These are phyloP conservation scores for Enteromius fasciolatus DNA, from an alignment of 2,797 vertebrate genomes.

Conservation along the genomic window DNA sequence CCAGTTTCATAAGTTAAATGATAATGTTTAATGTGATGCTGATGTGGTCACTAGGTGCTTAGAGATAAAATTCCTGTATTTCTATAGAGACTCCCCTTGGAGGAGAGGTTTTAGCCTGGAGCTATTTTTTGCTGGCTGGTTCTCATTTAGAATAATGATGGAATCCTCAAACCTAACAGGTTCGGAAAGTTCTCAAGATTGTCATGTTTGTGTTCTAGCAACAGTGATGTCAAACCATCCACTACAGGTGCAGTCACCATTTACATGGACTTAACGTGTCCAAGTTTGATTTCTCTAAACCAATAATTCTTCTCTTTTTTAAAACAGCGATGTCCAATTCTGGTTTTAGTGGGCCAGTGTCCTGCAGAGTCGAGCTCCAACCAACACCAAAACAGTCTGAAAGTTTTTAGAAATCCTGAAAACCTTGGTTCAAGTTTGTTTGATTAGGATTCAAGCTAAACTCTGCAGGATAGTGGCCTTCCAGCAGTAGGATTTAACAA, in stretches of 20 bases:
- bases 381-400: not conserved
- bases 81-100: slow-evolving; percentile 26
- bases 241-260: not conserved
- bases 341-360: not conserved
- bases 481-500: not conserved
- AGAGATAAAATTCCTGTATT: not conserved
- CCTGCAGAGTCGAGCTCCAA: not conserved
- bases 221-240: slow-evolving; percentile 10
- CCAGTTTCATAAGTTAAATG: not conserved
- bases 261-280: not conserved
- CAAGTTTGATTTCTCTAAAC: not conserved
- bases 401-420: slow-evolving; percentile 1
- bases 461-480: not conserved
- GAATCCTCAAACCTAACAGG: slow-evolving; percentile 45
- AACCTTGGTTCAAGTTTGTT: not conserved
- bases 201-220: slow-evolving; percentile 6
- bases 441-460: not conserved
- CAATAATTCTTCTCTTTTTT: not conserved
- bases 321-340: not conserved
- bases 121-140: slow-evolving; percentile 51
- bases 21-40: slow-evolving; percentile 16
- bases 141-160: slow-evolving; percentile 58
- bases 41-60: slow-evolving; percentile 2
- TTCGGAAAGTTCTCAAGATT: slow-evolving; percentile 16
- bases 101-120: slow-evolving; percentile 36